phyloP scores from a whole-genome alignment of 2,113 vertebrate species.

The Struthio camelus region DNA sequence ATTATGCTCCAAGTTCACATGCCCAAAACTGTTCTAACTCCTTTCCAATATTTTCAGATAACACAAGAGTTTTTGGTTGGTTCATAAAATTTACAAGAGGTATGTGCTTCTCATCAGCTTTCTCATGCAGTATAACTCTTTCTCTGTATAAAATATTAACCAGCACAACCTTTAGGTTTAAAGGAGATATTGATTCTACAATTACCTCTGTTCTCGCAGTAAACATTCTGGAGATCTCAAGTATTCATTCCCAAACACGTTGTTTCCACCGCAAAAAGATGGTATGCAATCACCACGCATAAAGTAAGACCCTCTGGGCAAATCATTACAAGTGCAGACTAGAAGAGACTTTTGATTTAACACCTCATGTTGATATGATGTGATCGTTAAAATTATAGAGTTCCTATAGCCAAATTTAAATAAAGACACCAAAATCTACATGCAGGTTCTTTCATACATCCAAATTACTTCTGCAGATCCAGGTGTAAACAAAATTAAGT shows the following conservation, averaged over 20 bases:
- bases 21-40: not conserved
- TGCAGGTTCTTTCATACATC: not conserved
- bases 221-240: not conserved
- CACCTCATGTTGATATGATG: not conserved
- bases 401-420: not conserved
- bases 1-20: not conserved
- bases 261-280: not conserved
- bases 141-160: slow-evolving; percentile 38
- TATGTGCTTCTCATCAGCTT: not conserved
- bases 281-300: not conserved
- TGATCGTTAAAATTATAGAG: not conserved
- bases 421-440: not conserved
- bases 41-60: not conserved
- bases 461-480: not conserved
- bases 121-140: not conserved
- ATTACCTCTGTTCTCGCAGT: not conserved
- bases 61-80: not conserved
- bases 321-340: not conserved
- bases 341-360: not conserved
- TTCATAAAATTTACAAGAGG: slow-evolving; percentile 21
- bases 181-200: slow-evolving; percentile 25
- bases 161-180: not conserved
- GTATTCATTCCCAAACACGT: not conserved
- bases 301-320: not conserved
- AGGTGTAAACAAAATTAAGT: not conserved